phyloP scores from a whole-genome alignment of 37 sponge, comb jelly and placozoan genomes.

The Cladorhizidae sp. region DNA sequence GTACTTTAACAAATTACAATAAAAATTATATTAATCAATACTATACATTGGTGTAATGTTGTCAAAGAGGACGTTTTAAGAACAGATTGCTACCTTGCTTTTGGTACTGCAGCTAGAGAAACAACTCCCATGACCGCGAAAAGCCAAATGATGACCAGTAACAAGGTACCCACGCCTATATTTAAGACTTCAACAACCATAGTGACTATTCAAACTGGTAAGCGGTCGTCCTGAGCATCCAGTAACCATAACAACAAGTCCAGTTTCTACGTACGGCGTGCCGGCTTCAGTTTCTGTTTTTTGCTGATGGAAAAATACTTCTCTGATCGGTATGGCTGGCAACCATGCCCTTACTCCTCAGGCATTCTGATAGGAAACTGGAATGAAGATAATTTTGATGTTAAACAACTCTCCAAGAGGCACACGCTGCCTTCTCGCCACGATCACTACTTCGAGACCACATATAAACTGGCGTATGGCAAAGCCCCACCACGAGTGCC shows the following conservation, averaged over 20 bases:
- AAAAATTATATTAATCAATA: no score
- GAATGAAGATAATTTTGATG: conserved; percentile 89
- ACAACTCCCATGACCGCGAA: conserved; percentile 27
- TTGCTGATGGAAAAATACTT: no score
- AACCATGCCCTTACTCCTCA: conserved; percentile 61
- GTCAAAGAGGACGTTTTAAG: no score
- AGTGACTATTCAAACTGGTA: not conserved
- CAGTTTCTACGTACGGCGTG: not conserved
- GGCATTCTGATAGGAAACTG: conserved; percentile 91
- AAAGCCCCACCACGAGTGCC: conserved; percentile 32
- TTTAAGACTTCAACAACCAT: conserved; percentile 51
- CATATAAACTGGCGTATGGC: conserved; percentile 57
- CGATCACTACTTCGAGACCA: conserved; percentile 80
- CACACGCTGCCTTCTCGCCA: conserved; percentile 83
- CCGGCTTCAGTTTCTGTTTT: no score
- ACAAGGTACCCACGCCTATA: conserved; percentile 64
- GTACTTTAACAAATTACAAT: no score
- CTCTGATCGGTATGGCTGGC: no score
- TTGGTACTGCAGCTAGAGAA: conserved; percentile 50
- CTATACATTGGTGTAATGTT: no score
- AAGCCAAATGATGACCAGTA: conserved; percentile 61
- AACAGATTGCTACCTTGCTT: conserved; percentile 52
- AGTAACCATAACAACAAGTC: not conserved
- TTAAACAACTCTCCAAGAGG: conserved; percentile 33
- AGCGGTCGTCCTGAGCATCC: not conserved